These are phyloP conservation scores for Brachypalpus laphriformis DNA, from an alignment of 2,888 invertebrate species.

Conservation along the genomic window DNA sequence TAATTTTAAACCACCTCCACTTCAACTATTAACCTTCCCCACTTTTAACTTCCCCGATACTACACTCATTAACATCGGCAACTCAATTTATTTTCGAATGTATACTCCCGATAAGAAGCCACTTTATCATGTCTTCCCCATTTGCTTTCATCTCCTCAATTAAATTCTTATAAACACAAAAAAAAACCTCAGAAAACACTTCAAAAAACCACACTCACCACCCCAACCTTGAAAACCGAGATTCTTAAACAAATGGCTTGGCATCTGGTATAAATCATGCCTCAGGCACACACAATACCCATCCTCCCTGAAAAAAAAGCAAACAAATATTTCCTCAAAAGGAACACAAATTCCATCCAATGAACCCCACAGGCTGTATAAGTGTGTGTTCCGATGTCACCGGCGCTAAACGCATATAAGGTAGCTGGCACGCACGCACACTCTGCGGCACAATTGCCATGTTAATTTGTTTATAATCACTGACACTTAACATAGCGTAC, in stretches of 20 bases:
- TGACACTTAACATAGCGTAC: conserved; percentile 70
- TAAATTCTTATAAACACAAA: conserved; percentile 32
- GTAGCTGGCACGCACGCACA: conserved; percentile 25
- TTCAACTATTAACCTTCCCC: background rate
- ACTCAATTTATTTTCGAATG: conserved; percentile 19
- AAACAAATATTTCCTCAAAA: conserved; percentile 18
- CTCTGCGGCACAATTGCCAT: conserved; percentile 65
- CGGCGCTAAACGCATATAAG: background rate
- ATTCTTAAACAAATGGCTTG: conserved; percentile 30
- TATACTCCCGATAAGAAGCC: conserved; percentile 1
- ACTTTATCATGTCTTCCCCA: background rate
- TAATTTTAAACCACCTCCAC: background rate
- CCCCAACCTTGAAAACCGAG: background rate
- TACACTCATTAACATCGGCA: background rate
- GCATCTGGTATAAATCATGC: conserved; percentile 46
- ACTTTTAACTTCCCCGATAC: background rate
- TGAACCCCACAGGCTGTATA: background rate
- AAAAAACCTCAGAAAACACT: conserved; percentile 16
- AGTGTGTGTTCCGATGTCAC: conserved; percentile 34
- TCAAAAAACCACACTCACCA: conserved; percentile 7
- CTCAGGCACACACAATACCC: background rate
- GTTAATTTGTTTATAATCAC: conserved; percentile 74
- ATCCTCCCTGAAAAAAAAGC: background rate
- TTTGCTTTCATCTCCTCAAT: conserved; percentile 46
- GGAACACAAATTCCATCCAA: conserved; percentile 4